These are phyloP conservation scores for Taenioides sp. DNA, from an alignment of 2,797 vertebrate genomes.

Conservation along the genomic window DNA sequence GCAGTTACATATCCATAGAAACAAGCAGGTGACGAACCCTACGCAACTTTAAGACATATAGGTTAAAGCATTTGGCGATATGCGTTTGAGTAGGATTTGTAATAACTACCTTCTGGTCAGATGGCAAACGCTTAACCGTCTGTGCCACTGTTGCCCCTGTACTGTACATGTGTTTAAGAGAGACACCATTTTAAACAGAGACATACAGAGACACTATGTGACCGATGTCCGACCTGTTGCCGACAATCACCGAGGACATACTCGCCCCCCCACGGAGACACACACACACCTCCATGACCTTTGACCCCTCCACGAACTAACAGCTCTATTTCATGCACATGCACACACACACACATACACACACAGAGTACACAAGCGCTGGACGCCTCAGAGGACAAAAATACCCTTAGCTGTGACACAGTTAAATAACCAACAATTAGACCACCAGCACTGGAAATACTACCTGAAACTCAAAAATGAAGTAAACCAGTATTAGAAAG, in stretches of 20 bases:
- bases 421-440: conserved; percentile 59
- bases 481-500: too few species aligned
- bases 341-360: not conserved
- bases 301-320: conserved; percentile 51
- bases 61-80: too few species aligned
- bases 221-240: conserved; percentile 21
- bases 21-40: too few species aligned
- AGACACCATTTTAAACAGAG: conserved; percentile 4
- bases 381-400: conserved; percentile 45
- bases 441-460: not conserved
- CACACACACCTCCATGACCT: conserved; percentile 36
- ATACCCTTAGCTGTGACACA: conserved; percentile 45
- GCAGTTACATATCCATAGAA: too few species aligned
- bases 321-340: conserved; percentile 59
- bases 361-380: conserved; percentile 20
- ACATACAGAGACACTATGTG: conserved; percentile 10
- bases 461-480: too few species aligned
- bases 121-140: not conserved
- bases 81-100: too few species aligned
- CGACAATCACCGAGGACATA: conserved; percentile 36
- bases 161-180: not conserved
- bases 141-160: not conserved
- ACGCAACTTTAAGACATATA: too few species aligned
- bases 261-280: conserved; percentile 14
- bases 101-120: not conserved